phyloP scores from a whole-genome alignment of 2,113 vertebrate species.

The Neoarius graeffei region DNA sequence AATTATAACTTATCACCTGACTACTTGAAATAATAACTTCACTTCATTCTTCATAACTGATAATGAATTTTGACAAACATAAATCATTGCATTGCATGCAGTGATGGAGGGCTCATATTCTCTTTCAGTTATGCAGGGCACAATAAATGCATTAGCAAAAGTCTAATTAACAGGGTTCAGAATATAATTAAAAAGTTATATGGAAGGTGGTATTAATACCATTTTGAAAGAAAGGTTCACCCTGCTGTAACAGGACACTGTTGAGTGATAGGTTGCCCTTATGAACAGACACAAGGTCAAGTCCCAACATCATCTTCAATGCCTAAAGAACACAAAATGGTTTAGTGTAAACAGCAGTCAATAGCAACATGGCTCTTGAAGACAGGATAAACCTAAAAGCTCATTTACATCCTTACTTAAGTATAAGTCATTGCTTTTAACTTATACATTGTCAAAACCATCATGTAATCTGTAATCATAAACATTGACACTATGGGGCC shows the following conservation, averaged over 20 bases:
- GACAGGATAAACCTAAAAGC: background rate
- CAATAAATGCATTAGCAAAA: background rate
- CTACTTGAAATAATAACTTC: background rate
- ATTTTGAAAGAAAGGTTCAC: conserved; percentile 74
- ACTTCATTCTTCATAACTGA: background rate
- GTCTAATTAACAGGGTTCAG: background rate
- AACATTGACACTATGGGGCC: background rate
- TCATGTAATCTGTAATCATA: background rate
- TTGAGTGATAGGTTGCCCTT: conserved; percentile 77
- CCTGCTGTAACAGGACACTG: conserved; percentile 58
- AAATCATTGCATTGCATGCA: background rate
- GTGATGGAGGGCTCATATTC: background rate
- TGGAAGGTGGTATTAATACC: conserved; percentile 64
- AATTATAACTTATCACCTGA: background rate
- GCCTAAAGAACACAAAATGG: conserved; percentile 57
- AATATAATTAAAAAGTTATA: background rate
- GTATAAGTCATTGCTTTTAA: background rate
- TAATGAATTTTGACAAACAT: background rate
- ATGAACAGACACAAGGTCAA: conserved; percentile 70
- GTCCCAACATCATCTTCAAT: conserved; percentile 79
- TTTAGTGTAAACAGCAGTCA: background rate
- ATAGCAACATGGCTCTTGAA: background rate
- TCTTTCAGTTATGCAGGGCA: background rate
- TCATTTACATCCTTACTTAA: background rate
- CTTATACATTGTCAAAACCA: background rate